Evolutionary conservation across 2,888 invertebrate genomes (phyloP).

Genomic region (Heteropelma amictum): DNA sequence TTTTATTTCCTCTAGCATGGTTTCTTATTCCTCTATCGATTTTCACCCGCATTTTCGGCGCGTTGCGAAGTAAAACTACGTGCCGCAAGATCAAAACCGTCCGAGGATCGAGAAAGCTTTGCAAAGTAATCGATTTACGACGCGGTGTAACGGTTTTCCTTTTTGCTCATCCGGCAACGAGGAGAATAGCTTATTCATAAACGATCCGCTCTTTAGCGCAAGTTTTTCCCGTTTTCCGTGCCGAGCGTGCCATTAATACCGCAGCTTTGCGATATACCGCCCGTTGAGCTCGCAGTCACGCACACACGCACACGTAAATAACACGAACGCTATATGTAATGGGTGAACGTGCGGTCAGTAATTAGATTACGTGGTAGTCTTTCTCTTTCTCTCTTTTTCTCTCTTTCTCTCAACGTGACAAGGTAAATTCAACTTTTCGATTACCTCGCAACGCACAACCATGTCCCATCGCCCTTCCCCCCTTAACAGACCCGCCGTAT

Average conservation of each 20-base stretch:
- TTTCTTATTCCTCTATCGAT: no score
- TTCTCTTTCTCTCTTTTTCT: conserved; percentile 5
- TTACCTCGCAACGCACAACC: conserved; percentile 50
- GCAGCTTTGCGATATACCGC: conserved; percentile 23
- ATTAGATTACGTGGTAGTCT: conserved; percentile 49
- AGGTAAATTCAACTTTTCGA: conserved; percentile 52
- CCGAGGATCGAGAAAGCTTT: background rate
- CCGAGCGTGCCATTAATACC: conserved; percentile 25
- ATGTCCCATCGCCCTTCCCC: background rate
- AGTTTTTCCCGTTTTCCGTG: conserved; percentile 18
- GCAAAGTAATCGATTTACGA: background rate
- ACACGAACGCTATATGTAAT: conserved; percentile 31
- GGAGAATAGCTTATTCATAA: background rate
- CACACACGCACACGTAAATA: no score
- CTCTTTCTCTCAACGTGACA: conserved; percentile 22
- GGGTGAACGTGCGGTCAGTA: conserved; percentile 48
- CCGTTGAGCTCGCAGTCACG: conserved; percentile 14
- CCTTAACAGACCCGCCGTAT: background rate
- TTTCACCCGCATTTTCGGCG: background rate
- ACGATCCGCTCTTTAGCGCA: conserved; percentile 14
- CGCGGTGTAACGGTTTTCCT: background rate
- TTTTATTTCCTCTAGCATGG: no score
- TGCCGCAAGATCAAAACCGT: background rate
- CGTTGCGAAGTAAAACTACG: background rate
- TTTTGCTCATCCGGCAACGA: background rate